These are phyloP conservation scores for Amphiprion clarkii DNA, from an alignment of 2,797 vertebrate genomes.

Conservation along the genomic window DNA sequence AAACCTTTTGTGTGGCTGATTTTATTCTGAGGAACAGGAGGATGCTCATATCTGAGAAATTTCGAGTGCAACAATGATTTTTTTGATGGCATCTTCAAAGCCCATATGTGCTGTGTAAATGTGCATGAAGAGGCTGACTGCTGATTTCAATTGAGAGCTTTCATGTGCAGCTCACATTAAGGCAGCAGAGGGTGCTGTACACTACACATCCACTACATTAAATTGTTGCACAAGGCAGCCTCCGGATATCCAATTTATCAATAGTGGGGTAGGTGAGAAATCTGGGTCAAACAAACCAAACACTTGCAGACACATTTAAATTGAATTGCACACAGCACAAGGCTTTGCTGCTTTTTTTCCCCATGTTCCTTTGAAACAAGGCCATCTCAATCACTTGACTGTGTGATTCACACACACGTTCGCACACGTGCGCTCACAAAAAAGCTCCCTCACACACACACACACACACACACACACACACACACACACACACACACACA, in stretches of 20 bases:
- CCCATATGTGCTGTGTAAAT: not conserved
- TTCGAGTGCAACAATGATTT: not conserved
- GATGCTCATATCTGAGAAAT: not conserved
- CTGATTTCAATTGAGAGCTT: not conserved
- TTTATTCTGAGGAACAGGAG: not conserved
- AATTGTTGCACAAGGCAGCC: slow-evolving; percentile 72
- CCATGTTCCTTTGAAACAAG: slow-evolving; percentile 68
- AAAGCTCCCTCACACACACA: slow-evolving; percentile 15
- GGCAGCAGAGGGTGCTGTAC: slow-evolving; percentile 79
- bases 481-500: slow-evolving; percentile 29
- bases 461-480: slow-evolving; percentile 24
- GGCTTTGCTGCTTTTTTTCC: slow-evolving; percentile 39
- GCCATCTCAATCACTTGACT: slow-evolving; percentile 76
- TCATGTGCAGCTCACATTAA: slow-evolving; percentile 4
- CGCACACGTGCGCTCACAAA: slow-evolving; percentile 33
- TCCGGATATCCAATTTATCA: slow-evolving; percentile 77
- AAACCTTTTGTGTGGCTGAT: not conserved
- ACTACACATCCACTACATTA: slow-evolving; percentile 53
- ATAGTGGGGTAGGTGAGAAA: slow-evolving; percentile 80
- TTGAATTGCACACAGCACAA: slow-evolving; percentile 78
- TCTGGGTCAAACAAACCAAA: slow-evolving; percentile 83
- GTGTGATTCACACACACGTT: slow-evolving; percentile 61
- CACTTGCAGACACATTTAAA: slow-evolving; percentile 85
- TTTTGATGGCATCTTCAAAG: not conserved
- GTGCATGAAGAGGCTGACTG: not conserved